A percentile compares a stretch with the other conserved stretches of the same genome.
Conservation (phyloP, 2,113 vertebrate species). For the Catagonus wagneri region DNA sequence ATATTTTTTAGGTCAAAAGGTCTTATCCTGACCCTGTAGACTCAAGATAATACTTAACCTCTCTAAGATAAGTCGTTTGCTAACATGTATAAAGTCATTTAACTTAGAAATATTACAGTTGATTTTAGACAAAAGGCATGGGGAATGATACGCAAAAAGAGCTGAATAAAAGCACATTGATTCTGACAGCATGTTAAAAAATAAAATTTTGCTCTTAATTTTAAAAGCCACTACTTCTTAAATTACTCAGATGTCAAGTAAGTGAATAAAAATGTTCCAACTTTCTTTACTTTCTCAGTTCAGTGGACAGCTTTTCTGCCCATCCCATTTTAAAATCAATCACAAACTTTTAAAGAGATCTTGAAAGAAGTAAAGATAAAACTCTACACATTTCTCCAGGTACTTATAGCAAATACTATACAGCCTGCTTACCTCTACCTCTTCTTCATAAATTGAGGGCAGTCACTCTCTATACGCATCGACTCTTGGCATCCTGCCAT, state of each 20-base stretch:
- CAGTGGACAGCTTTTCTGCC: not conserved
- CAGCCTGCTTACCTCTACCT: not conserved
- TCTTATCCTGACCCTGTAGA: not conserved
- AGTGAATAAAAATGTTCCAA: not conserved
- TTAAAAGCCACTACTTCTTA: constrained; percentile 51
- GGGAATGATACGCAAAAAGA: not conserved
- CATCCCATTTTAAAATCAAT: constrained; percentile 24
- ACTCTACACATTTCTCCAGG: not conserved
- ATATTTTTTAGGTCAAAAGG: not conserved
- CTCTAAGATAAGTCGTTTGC: not conserved
- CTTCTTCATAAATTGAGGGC: not conserved
- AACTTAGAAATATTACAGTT: constrained; percentile 44
- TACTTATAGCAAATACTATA: constrained; percentile 5
- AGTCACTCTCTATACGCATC: not conserved
- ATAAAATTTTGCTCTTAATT: constrained; percentile 53
- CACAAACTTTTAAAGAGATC: not conserved
- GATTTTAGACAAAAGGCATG: not conserved
- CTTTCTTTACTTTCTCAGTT: constrained; percentile 12
- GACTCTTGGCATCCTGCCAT: constrained; percentile 19
- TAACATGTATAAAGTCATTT: not conserved
- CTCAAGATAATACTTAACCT: not conserved
- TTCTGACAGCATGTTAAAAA: constrained; percentile 50
- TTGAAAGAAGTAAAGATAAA: constrained; percentile 44
- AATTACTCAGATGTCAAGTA: not conserved
- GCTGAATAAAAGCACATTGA: constrained; percentile 14